Evolutionary conservation across 2,888 invertebrate species (phyloP).

Genomic region (Rugalucina vietnamica): DNA sequence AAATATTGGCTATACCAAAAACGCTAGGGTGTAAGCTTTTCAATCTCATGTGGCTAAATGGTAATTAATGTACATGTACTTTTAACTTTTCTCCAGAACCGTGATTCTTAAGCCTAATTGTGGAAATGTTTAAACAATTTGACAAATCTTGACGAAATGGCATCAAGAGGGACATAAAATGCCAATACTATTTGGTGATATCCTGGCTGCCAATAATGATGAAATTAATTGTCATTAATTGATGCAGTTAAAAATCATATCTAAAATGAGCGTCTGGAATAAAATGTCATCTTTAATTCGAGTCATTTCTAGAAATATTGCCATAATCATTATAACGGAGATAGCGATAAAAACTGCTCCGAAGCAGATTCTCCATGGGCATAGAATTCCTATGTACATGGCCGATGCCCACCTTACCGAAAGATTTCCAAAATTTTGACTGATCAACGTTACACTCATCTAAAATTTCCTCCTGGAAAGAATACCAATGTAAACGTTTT

Average conservation of each 20-base stretch:
- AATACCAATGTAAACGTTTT: conserved; percentile 31
- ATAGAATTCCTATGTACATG: background rate
- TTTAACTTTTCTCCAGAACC: too few relatives aligned
- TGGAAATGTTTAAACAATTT: background rate
- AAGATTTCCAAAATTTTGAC: conserved; percentile 30
- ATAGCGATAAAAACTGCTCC: background rate
- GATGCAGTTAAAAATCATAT: background rate
- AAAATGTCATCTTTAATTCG: background rate
- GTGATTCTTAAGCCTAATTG: background rate
- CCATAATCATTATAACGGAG: background rate
- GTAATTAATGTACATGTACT: too few relatives aligned
- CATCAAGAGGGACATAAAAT: background rate
- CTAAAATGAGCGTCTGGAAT: background rate
- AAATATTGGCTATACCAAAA: too few relatives aligned
- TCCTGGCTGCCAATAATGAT: too few relatives aligned
- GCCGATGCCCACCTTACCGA: conserved; percentile 23
- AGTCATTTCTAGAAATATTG: background rate
- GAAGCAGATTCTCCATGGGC: background rate
- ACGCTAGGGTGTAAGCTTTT: too few relatives aligned
- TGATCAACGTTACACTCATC: conserved; percentile 22
- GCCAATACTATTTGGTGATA: too few relatives aligned
- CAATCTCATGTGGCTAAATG: too few relatives aligned
- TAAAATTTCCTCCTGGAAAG: background rate
- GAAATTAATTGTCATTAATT: background rate
- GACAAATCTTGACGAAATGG: background rate